Evolutionary conservation across 2,888 invertebrate species (phyloP), one percentile per base, ranked within the genome.

Genomic region (Harpalus rubripes): DNA sequence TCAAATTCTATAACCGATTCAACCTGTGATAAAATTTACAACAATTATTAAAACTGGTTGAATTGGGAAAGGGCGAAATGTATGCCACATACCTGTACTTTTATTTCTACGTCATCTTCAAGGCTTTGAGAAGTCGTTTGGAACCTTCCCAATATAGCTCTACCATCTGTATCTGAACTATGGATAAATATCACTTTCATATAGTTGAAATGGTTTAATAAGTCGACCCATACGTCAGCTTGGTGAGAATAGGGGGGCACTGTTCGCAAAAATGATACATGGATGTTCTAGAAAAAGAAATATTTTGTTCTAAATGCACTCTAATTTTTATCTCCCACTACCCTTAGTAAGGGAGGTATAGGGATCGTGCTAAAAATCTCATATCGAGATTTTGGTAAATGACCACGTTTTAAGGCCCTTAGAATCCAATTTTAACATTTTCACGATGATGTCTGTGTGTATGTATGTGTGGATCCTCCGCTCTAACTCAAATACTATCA

Each of bases 181-280:
- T 98, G 98, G 87, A 99, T 97, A 89, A 99, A 96, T 88, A 98
- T 96, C 72, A 99, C 95, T 92, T 97, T 97, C 92, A 96, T 96
- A 89, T 97, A 98, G 88, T 96, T 95, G 90, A 99, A 97, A 91
- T 97, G 95, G 89, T 96, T 96, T 86, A 99, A 92, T 88, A 99
- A 94, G 90, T 98, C 97, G 3, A 98, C 96, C 98, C 99, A 99
- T 5, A 99, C 98, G 89, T 98, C 98, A 0, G 99, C 98, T 92
- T 99, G 99, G 90, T 99, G 98, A n/a, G 98, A 98, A 91, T 98
- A 99, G 0, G 99, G 98, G 2, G 99, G 98, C 6, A 99, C 98
- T 0, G 99, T 99, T 81, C 99, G 94, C 88, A 99, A 92, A 91
- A 99, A 99, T 0, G 98, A 98, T 76, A 98, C 98, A 90, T 99